Conservation (phyloP, 2,113 vertebrate genomes). For the Rousettus leschenaultii region DNA sequence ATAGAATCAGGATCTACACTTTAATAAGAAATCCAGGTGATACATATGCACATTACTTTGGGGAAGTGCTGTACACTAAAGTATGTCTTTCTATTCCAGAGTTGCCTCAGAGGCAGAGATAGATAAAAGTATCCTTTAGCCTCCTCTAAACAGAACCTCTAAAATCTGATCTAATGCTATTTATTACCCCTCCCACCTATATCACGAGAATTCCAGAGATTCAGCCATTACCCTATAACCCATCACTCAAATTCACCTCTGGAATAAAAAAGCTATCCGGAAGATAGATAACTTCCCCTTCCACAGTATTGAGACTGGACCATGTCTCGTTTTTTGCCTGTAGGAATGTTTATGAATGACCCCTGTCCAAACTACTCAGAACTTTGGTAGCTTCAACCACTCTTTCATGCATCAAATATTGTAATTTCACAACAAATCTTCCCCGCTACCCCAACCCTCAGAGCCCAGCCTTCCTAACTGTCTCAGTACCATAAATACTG, state of each 20-base stretch:
- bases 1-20: background rate
- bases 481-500: background rate
- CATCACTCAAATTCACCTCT: background rate
- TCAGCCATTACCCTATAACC: background rate
- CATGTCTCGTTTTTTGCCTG: background rate
- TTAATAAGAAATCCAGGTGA: background rate
- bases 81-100: background rate
- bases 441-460: background rate
- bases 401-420: background rate
- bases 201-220: background rate
- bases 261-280: background rate
- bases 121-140: background rate
- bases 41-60: background rate
- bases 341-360: background rate
- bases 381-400: conserved; percentile 28
- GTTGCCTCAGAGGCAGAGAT: background rate
- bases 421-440: conserved; percentile 38
- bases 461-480: background rate
- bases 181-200: background rate
- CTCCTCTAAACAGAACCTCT: background rate
- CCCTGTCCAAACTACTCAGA: background rate
- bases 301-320: background rate
- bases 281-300: background rate
- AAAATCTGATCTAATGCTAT: background rate
- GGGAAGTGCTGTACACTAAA: background rate